Percentiles rank a stretch among this genome's conserved stretches.
phyloP scores from a whole-genome alignment of 2,113 vertebrate species.

The Zosterops japonicus region DNA sequence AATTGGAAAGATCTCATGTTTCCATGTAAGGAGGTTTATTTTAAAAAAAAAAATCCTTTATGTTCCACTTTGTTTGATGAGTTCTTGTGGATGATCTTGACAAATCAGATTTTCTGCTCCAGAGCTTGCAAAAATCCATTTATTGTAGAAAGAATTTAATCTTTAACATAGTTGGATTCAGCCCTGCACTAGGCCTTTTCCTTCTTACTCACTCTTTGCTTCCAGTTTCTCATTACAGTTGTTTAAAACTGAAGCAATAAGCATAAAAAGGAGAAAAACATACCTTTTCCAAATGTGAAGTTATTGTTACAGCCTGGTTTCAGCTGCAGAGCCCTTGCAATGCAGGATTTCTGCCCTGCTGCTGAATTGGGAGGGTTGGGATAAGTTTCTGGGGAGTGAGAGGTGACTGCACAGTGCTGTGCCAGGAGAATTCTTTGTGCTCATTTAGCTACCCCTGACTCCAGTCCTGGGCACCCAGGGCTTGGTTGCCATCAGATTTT shows the following conservation, averaged over 20 bases:
- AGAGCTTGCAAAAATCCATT: not conserved
- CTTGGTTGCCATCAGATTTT: not conserved
- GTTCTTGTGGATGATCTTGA: not conserved
- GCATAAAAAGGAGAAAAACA: not conserved
- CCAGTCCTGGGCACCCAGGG: not conserved
- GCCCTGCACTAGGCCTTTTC: not conserved
- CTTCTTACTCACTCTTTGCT: not conserved
- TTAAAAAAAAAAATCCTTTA: not conserved
- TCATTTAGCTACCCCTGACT: not conserved
- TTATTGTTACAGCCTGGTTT: not conserved
- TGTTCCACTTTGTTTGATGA: not conserved
- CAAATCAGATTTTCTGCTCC: not conserved
- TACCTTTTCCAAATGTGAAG: not conserved
- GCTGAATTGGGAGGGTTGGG: not conserved
- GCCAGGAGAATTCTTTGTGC: not conserved
- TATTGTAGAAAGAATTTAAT: not conserved
- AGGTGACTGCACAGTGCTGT: not conserved
- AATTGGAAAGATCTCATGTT: not conserved
- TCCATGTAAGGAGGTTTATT: not conserved
- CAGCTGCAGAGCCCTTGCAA: not conserved
- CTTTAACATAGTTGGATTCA: not conserved
- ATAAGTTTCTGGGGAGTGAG: not conserved
- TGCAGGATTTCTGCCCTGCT: not conserved
- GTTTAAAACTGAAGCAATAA: not conserved
- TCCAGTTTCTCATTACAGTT: not conserved